Evolutionary conservation across 1,140 invertebrate genomes (phyloP), one percentile per base, ranked within the genome.

Genomic region (Drosophila ohnishii): DNA sequence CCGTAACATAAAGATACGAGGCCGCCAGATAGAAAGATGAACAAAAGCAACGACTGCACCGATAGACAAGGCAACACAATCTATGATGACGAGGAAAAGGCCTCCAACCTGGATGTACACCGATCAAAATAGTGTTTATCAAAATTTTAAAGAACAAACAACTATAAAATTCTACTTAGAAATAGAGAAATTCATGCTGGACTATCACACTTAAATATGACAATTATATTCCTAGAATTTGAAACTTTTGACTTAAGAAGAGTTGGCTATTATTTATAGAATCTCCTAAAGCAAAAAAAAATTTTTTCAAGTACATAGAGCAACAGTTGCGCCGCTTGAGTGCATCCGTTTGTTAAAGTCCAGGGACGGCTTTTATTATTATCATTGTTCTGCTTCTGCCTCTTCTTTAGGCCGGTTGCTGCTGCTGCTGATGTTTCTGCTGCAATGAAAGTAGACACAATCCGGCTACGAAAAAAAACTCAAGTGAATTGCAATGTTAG

Each of bases 401-500:
- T 19, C 28, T 66, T 67, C 65, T 69, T 69, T 69, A 28, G 65
- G 67, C 67, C 51, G 28, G 34, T 39, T 30, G 16, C 57, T 30
- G 25, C 32, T 53, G 70, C 32, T 53, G 69, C 37, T 60, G 66
- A 34, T 69, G 64, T 58, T 69, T 44, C 34, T 40, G 57, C 34
- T 50, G 60, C 47, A 67, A 67, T 56, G 56, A 67, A 76, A 76
- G 71, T 74, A 57, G 67, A 71, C 51, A 47, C 69, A 78, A 59
- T 72, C 57, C 45, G 64, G 37, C 35, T 56, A 66, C 61, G 42
- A 65, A 66, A 76, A 75, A 57, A 67, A 78, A 75, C 71, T 67
- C 32, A 74, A 83, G 78, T 87, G 82, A 87, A 86, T 82, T 87
- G 79, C 83, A 87, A 88, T 83, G 83, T 79, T 70, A 79, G 62